phyloP scores from a whole-genome alignment of 2,113 vertebrate species.

The Myanophis thanlyinensis region DNA sequence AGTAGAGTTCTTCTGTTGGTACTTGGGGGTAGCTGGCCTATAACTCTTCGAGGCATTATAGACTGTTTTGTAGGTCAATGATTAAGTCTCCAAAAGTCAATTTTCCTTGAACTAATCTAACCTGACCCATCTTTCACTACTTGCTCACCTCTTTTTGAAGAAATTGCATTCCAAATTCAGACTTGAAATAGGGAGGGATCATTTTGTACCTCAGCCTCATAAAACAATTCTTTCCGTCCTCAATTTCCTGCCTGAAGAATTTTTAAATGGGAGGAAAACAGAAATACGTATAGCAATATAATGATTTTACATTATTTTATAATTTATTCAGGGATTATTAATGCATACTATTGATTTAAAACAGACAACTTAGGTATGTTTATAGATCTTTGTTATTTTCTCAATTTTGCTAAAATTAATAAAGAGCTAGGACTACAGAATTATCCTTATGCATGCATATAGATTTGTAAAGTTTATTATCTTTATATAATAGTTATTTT shows the following conservation, averaged over 20 bases:
- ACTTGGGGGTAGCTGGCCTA: not conserved
- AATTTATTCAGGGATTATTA: not conserved
- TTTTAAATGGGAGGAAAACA: slow-evolving; percentile 29
- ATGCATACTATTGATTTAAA: not conserved
- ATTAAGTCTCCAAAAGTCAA: not conserved
- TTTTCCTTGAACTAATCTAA: not conserved
- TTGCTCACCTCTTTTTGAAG: slow-evolving; percentile 64
- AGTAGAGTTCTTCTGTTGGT: not conserved
- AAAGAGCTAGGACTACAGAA: not conserved
- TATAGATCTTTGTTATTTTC: not conserved
- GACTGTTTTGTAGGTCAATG: not conserved
- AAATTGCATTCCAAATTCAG: slow-evolving; percentile 67
- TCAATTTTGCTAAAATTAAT: not conserved
- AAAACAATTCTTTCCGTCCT: slow-evolving; percentile 62
- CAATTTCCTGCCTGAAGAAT: slow-evolving; percentile 71
- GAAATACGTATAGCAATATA: not conserved
- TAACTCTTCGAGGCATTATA: not conserved
- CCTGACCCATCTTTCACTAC: not conserved
- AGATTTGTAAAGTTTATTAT: not conserved
- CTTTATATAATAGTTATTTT: not conserved
- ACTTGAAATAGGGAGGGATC: slow-evolving; percentile 80
- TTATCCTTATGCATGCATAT: not conserved
- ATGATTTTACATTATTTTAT: not conserved
- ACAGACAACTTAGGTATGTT: not conserved
- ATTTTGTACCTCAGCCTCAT: slow-evolving; percentile 68